These are phyloP conservation scores for Thryonomys swinderianus DNA, from an alignment of 2,113 vertebrate species.

Conservation along the genomic window DNA sequence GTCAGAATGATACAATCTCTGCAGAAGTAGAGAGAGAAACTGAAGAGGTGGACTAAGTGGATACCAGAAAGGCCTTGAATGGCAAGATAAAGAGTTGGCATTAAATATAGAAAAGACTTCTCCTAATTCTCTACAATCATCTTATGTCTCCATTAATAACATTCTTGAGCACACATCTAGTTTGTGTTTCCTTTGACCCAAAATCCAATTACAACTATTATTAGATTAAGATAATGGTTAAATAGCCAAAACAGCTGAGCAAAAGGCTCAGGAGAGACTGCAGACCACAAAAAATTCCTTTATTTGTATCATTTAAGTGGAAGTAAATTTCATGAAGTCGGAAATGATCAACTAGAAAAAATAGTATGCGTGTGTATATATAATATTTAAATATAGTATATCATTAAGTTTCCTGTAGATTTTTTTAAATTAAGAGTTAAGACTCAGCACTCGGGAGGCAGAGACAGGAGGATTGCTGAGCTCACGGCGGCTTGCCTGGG, in stretches of 20 bases:
- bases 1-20: conserved; percentile 4
- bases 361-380: not conserved
- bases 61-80: conserved; percentile 21
- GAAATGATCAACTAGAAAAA: conserved; percentile 39
- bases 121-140: conserved; percentile 64
- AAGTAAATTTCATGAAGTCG: conserved; percentile 31
- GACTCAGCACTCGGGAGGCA: too few species aligned
- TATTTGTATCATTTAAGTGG: not conserved
- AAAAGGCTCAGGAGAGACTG: not conserved
- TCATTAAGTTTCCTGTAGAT: not conserved
- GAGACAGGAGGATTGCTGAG: too few species aligned
- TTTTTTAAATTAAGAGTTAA: conserved; percentile 34
- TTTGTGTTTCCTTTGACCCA: conserved; percentile 62
- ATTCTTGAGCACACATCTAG: conserved; percentile 46
- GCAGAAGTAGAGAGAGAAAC: not conserved
- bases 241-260: conserved; percentile 49
- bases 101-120: conserved; percentile 48
- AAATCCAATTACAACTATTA: conserved; percentile 70
- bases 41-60: conserved; percentile 21
- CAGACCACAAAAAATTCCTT: conserved; percentile 34
- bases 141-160: conserved; percentile 72
- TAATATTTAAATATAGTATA: not conserved
- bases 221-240: conserved; percentile 68
- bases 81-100: not conserved
- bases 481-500: too few species aligned